Conservation (phyloP, 2,797 vertebrate species). For the Ceryle rudis region DNA sequence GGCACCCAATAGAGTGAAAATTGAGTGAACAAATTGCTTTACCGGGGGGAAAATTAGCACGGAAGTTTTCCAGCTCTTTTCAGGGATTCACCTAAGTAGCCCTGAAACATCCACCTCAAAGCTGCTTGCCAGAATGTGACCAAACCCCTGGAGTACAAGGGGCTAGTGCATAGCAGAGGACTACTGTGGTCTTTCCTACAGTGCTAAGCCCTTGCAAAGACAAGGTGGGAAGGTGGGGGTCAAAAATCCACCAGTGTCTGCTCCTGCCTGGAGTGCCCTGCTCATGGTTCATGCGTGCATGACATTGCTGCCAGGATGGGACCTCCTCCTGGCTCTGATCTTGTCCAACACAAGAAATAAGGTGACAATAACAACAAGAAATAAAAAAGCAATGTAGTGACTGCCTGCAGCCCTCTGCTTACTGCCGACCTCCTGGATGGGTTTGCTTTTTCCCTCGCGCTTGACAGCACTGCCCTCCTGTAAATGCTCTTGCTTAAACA, state of each 20-base stretch:
- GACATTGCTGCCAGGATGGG: not conserved
- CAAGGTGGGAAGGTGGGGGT: not conserved
- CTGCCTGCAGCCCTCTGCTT: not conserved
- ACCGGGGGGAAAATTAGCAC: fast-evolving
- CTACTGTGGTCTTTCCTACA: not conserved
- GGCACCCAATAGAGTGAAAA: not conserved
- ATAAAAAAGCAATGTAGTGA: not conserved
- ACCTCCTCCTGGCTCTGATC: not conserved
- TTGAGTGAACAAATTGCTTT: not conserved
- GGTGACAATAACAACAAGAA: not conserved
- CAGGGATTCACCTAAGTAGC: not conserved
- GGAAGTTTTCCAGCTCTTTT: not conserved
- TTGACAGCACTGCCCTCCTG: not conserved
- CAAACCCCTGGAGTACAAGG: not conserved
- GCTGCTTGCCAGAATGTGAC: not conserved
- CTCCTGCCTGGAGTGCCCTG: not conserved
- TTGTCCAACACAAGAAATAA: not conserved
- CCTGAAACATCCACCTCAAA: not conserved
- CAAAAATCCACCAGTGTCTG: not conserved
- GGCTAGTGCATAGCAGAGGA: fast-evolving
- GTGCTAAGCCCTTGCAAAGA: not conserved
- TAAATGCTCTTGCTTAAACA: not conserved
- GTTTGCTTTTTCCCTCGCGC: not conserved
- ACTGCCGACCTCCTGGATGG: not conserved
- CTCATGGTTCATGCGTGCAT: fast-evolving